These are phyloP conservation scores for Thermophis baileyi DNA, from an alignment of 2,113 vertebrate species.

Conservation along the genomic window DNA sequence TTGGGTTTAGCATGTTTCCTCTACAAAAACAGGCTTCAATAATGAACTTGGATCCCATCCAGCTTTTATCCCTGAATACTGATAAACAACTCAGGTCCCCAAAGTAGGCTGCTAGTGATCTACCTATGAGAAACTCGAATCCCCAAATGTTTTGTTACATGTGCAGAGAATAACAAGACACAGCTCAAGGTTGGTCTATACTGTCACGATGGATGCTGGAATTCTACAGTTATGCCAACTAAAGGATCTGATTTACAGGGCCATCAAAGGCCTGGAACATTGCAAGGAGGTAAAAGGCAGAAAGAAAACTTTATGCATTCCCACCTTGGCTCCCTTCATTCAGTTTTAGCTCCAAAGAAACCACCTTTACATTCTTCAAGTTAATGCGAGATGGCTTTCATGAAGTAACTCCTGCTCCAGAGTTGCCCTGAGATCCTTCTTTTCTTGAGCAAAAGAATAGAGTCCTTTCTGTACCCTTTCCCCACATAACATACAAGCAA, in stretches of 20 bases:
- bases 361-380: not conserved
- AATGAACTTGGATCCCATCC: constrained; percentile 54
- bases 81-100: constrained; percentile 54
- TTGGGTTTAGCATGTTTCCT: constrained; percentile 67
- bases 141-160: constrained; percentile 32
- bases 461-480: not conserved
- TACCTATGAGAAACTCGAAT: constrained; percentile 45
- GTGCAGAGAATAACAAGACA: constrained; percentile 50
- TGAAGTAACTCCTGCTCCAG: not conserved
- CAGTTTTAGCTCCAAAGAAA: not conserved
- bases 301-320: not conserved
- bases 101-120: constrained; percentile 41
- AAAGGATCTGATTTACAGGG: constrained; percentile 32
- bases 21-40: constrained; percentile 57
- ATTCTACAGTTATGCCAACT: constrained; percentile 44
- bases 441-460: not conserved
- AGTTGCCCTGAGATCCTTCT: not conserved
- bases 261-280: constrained; percentile 17
- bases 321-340: not conserved
- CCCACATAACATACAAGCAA: not conserved
- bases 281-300: constrained; percentile 32
- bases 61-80: constrained; percentile 58
- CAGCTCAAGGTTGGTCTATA: constrained; percentile 46
- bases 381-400: not conserved
- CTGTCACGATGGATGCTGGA: constrained; percentile 37